A percentile compares a stretch with the other conserved stretches of the same genome.
Conservation (phyloP, 2,797 vertebrate species). For the Chaunax sp. region DNA sequence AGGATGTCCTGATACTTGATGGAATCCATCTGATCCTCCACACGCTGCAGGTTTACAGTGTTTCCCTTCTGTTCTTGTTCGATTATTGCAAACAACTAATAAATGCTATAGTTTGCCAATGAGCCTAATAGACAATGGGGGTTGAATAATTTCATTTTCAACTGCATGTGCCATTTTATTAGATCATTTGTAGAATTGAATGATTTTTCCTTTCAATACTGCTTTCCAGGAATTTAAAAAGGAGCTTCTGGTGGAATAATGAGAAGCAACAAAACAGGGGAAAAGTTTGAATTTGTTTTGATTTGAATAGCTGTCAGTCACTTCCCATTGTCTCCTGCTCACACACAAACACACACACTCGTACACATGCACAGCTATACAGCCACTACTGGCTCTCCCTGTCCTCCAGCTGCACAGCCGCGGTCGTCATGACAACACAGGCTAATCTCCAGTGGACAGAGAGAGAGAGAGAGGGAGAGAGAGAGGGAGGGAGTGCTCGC, state of each 20-base stretch:
- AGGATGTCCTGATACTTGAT: no score
- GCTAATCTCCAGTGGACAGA: slow-evolving; percentile 73
- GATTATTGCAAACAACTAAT: background rate
- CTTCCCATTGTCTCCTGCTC: slow-evolving; percentile 15
- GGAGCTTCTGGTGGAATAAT: background rate
- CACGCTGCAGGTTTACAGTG: no score
- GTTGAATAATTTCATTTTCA: no score
- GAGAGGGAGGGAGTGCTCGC: slow-evolving; percentile 25
- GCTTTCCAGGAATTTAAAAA: background rate
- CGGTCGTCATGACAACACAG: slow-evolving; percentile 79
- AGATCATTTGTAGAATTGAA: no score
- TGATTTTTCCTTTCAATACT: background rate
- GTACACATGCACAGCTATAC: slow-evolving; percentile 4
- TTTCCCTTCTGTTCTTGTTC: background rate
- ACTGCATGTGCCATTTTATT: no score
- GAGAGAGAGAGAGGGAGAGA: slow-evolving; percentile 21
- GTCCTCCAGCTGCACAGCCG: slow-evolving; percentile 63
- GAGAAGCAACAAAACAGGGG: background rate
- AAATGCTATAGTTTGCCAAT: no score
- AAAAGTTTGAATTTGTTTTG: background rate
- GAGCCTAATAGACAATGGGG: no score
- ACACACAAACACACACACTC: background rate
- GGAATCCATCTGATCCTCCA: no score
- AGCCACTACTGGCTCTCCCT: slow-evolving; percentile 37
- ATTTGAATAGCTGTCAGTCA: slow-evolving; percentile 6